Evolutionary conservation across 1,140 invertebrate genomes (phyloP).

Genomic region (Conus ventricosus): DNA sequence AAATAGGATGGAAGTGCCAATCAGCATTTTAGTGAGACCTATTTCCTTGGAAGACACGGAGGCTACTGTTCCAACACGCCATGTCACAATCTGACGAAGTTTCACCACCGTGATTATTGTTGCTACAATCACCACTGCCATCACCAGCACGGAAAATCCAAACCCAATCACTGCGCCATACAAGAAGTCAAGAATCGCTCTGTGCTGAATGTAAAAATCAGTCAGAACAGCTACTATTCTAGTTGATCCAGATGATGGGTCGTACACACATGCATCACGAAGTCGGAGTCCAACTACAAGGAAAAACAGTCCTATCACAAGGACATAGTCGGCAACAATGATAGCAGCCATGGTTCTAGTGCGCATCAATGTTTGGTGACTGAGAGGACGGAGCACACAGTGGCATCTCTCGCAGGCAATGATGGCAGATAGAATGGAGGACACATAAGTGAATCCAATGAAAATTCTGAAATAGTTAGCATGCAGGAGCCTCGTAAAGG

Average conservation of each 20-base stretch:
- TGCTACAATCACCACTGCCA: not conserved
- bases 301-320: not conserved
- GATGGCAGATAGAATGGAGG: not conserved
- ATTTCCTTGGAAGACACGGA: not conserved
- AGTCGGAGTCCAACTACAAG: not conserved
- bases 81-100: not conserved
- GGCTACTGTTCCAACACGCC: not conserved
- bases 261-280: not conserved
- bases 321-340: not conserved
- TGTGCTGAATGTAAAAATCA: not conserved
- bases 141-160: not conserved
- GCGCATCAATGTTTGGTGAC: not conserved
- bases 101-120: not conserved
- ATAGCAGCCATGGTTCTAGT: conserved; percentile 12
- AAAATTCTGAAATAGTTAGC: not conserved
- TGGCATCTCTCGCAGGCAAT: conserved; percentile 21
- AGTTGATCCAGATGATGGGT: not conserved
- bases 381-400: not conserved
- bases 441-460: not conserved
- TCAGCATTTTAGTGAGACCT: not conserved
- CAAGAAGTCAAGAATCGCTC: not conserved
- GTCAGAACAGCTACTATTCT: not conserved
- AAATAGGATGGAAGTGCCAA: not conserved
- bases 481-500: not conserved
- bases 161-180: not conserved